Percentiles rank a stretch among this genome's conserved stretches.
Evolutionary conservation across 2,797 vertebrate genomes (phyloP).

Genomic region (Cuniculus paca): DNA sequence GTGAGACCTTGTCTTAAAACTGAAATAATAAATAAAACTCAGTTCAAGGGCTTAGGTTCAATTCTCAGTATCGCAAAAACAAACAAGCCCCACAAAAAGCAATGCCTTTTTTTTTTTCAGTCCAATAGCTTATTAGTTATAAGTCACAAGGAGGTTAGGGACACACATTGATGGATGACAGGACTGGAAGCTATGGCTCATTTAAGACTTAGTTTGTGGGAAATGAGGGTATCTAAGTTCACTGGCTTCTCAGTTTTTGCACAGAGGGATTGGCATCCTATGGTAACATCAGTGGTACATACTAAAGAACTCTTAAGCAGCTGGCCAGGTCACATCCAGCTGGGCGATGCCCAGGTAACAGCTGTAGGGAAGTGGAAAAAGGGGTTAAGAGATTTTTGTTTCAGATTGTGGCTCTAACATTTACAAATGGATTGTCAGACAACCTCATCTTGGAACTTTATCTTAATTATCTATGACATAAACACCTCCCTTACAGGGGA

Average conservation of each 20-base stretch:
- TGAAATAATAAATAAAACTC: background rate
- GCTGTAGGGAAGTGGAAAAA: background rate
- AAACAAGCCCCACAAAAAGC: too few relatives aligned
- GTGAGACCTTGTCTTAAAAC: background rate
- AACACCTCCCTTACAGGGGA: background rate
- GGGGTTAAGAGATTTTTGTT: constrained; percentile 7
- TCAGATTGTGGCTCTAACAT: constrained; percentile 38
- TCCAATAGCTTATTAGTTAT: background rate
- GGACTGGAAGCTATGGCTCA: background rate
- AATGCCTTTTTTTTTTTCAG: background rate
- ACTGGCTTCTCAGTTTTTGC: constrained; percentile 24
- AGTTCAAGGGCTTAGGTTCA: background rate
- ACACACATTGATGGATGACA: background rate
- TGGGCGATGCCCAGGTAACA: background rate
- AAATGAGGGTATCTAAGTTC: background rate
- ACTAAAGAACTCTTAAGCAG: background rate
- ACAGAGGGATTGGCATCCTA: background rate
- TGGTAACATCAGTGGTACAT: background rate
- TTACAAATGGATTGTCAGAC: constrained; percentile 30
- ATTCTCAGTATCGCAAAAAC: background rate
- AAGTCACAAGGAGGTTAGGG: background rate
- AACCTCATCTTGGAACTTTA: constrained; percentile 33
- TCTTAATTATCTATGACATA: constrained; percentile 33
- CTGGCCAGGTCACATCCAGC: background rate
- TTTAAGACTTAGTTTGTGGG: background rate